A percentile compares a stretch with the other conserved stretches of the same genome.
phyloP scores from a whole-genome alignment of 2,113 vertebrate species.

The Dissostichus mawsoni region DNA sequence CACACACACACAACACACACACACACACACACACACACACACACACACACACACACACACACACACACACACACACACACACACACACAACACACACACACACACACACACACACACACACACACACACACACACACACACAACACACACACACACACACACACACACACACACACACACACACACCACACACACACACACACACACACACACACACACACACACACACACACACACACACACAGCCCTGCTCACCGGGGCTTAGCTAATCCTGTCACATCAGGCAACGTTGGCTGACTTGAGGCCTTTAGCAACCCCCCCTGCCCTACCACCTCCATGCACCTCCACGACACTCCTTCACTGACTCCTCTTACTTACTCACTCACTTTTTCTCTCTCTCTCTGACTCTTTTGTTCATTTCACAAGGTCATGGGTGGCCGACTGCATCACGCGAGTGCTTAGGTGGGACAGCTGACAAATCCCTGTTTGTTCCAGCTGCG shows the following conservation, averaged over 20 bases:
- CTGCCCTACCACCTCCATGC: constrained; percentile 30
- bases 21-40: not conserved
- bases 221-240: constrained; percentile 41
- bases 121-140: constrained; percentile 45
- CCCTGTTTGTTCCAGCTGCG: constrained; percentile 36
- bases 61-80: constrained; percentile 39
- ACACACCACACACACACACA: constrained; percentile 34
- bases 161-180: constrained; percentile 41
- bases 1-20: constrained; percentile 12
- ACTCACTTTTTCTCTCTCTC: constrained; percentile 29
- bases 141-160: constrained; percentile 38
- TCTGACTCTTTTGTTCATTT: constrained; percentile 67
- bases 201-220: constrained; percentile 41
- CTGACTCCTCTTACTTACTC: constrained; percentile 59
- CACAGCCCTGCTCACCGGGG: constrained; percentile 83
- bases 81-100: constrained; percentile 27
- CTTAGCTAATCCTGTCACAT: constrained; percentile 88
- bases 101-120: constrained; percentile 43
- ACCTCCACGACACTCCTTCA: constrained; percentile 65
- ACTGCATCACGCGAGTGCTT: constrained; percentile 43
- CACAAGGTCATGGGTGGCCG: constrained; percentile 72
- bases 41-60: constrained; percentile 37
- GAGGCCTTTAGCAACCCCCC: constrained; percentile 72
- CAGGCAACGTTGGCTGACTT: constrained; percentile 76
- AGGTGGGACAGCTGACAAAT: constrained; percentile 61